Evolutionary conservation across 92 coral and sea anemone species (phyloP).

Genomic region (Bergia puertoricense): DNA sequence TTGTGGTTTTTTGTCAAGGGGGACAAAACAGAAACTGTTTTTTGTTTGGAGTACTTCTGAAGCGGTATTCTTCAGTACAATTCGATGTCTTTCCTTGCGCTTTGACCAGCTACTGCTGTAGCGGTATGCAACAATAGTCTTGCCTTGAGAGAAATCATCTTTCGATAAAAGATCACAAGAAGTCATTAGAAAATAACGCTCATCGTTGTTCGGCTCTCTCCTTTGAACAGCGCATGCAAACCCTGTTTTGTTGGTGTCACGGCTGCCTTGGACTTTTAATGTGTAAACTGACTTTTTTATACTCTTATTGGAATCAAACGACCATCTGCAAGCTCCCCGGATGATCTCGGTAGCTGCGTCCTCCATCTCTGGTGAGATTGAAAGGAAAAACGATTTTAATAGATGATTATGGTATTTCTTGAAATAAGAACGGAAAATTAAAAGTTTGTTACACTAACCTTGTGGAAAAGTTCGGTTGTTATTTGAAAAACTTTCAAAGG

Average conservation of each 20-base stretch:
- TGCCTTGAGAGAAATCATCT: not conserved
- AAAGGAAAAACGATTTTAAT: not conserved
- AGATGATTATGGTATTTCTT: not conserved
- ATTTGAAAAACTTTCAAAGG: too few species aligned
- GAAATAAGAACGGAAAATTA: not conserved
- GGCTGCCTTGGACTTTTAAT: not conserved
- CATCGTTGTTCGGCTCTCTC: not conserved
- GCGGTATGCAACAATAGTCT: not conserved
- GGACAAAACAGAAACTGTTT: not conserved
- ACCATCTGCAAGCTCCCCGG: not conserved
- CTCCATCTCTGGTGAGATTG: not conserved
- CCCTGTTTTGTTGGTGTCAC: not conserved
- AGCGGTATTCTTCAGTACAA: not conserved
- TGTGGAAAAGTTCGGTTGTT: not conserved
- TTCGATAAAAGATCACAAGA: not conserved
- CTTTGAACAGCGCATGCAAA: constrained; percentile 7
- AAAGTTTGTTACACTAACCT: not conserved
- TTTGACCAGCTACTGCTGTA: not conserved
- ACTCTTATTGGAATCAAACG: not conserved
- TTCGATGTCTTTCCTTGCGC: not conserved
- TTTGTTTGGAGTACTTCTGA: not conserved
- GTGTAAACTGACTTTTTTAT: not conserved
- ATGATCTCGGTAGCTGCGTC: not conserved
- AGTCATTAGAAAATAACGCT: not conserved
- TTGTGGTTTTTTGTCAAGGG: constrained; percentile 11